Conservation (phyloP, 2,113 vertebrate genomes). For the Chaetops frenatus region DNA sequence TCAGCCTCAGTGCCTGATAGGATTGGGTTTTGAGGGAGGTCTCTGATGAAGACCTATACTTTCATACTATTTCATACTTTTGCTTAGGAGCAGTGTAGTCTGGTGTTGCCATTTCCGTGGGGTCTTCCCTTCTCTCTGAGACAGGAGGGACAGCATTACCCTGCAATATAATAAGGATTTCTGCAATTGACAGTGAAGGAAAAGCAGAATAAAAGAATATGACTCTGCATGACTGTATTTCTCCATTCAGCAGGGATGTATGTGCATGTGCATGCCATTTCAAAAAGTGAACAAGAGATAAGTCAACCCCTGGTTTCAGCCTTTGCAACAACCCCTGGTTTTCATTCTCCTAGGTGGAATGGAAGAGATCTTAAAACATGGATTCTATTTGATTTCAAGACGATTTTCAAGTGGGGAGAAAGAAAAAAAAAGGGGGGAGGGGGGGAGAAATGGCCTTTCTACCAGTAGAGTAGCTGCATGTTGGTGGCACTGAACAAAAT, state of each 20-base stretch:
- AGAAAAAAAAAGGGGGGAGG: accelerated
- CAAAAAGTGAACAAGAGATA: background rate
- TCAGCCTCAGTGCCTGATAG: background rate
- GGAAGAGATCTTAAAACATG: background rate
- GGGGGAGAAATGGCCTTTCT: accelerated
- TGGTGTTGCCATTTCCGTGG: background rate
- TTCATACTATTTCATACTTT: background rate
- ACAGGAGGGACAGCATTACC: background rate
- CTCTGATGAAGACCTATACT: accelerated
- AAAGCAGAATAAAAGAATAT: background rate
- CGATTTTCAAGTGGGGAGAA: background rate
- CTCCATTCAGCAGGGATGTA: background rate
- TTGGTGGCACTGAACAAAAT: background rate
- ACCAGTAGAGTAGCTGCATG: background rate
- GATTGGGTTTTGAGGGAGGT: background rate
- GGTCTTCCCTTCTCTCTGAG: background rate
- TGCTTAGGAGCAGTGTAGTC: accelerated
- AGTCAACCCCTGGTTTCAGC: background rate
- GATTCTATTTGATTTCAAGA: background rate
- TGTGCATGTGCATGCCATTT: background rate
- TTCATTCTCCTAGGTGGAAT: background rate
- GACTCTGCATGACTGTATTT: background rate
- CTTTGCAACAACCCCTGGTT: background rate
- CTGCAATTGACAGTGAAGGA: background rate
- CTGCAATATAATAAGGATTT: background rate